Evolutionary conservation across 1,140 invertebrate genomes (phyloP), one percentile per base, ranked within the genome.

Genomic region (Acromyrmex charruanus): DNA sequence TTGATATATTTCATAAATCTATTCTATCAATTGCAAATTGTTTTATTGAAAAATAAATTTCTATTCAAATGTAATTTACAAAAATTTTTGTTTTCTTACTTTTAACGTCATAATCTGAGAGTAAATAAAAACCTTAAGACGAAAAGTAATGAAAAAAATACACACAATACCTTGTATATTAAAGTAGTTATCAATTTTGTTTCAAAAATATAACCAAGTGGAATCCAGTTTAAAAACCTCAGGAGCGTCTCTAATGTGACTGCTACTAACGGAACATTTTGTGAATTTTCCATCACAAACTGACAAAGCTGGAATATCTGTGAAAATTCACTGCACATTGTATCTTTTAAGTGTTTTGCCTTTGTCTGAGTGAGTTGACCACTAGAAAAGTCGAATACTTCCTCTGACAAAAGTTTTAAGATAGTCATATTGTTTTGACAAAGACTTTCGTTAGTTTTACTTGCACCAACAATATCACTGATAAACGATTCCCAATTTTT

Each of bases 341-440:
- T 99, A 94, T 99, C 99, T 95, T 99, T 99, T 9, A 99, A 96
- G 96, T 99, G 99, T 95, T 99, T 99, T 0, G 99, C 99, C 96
- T 99, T 99, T 31, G 98, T 99, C 95, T 99, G 99, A 44, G 99
- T 99, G 95, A 99, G 97, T 94, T 99, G 99, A 10, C 99, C 99
- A 91, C 97, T 97, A 51, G 98, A 99, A 95, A 99, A 99, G 94
- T 99, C 99, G 96, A 99, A 99, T 2, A 99, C 98, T 96, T 99
- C 99, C 95, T 99, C 99, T 95, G 99, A 99, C 1, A 99, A 96
- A 81, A 99, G 96, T 95, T 99, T 99, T 77, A 99, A 95, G 92
- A 99, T 99, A 21, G 97, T 97, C 99, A 99, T 99, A 93, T 99
- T 99, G 94, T 99, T 99, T 95, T 99, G 99, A 96, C 99, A 99